Percentiles rank a stretch among this genome's conserved stretches.
Conservation (phyloP, 2,888 invertebrate genomes). For the Rhagophthalmus giganteus region DNA sequence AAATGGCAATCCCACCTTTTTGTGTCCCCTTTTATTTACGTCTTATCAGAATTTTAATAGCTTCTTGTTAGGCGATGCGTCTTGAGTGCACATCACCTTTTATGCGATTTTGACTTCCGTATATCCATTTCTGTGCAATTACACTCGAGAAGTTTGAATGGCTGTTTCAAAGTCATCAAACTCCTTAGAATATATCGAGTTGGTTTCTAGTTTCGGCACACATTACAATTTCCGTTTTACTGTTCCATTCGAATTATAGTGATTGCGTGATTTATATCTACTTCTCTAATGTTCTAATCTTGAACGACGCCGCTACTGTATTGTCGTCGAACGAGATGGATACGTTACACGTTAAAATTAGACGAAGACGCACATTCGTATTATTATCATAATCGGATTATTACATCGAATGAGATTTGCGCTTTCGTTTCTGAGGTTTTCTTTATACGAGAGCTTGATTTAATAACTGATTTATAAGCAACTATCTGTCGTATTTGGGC, state of each 20-base stretch:
- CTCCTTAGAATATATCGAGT: slow-evolving; percentile 34
- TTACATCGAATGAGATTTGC: too few species aligned
- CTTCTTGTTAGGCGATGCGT: background rate
- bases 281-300: slow-evolving; percentile 12
- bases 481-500: too few species aligned
- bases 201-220: slow-evolving; percentile 35
- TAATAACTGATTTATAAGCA: too few species aligned
- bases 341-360: too few species aligned
- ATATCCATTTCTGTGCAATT: slow-evolving; percentile 37
- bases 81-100: slow-evolving; percentile 15
- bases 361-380: too few species aligned
- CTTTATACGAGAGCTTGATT: too few species aligned
- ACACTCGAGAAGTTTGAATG: slow-evolving; percentile 34
- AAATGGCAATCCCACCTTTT: slow-evolving; percentile 50
- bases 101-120: slow-evolving; percentile 31
- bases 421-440: too few species aligned
- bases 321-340: too few species aligned
- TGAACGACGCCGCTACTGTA: slow-evolving; percentile 3
- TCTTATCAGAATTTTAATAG: slow-evolving; percentile 23
- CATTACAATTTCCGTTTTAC: slow-evolving; percentile 37
- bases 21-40: slow-evolving; percentile 11
- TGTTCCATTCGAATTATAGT: slow-evolving; percentile 34
- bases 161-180: slow-evolving; percentile 37
- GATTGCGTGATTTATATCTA: slow-evolving; percentile 36
- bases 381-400: too few species aligned